Evolutionary conservation across 1,140 invertebrate species (phyloP).

Genomic region (Cherax destructor): DNA sequence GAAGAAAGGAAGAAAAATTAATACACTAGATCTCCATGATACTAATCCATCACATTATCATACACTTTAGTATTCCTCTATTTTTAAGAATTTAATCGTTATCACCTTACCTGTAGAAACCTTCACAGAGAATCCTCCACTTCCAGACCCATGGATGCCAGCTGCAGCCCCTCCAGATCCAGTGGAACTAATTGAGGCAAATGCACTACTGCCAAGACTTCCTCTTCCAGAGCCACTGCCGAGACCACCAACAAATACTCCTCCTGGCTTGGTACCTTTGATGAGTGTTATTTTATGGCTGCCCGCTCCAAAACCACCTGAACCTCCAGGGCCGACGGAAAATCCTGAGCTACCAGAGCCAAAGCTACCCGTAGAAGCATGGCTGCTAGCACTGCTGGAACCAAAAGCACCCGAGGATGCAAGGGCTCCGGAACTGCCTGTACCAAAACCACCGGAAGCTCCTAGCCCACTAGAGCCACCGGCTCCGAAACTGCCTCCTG

Average conservation of each 20-base stretch:
- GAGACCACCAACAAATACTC: background rate
- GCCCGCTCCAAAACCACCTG: background rate
- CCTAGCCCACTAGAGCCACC: background rate
- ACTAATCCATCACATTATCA: no score
- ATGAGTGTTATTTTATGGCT: background rate
- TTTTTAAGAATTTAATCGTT: no score
- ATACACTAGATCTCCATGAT: no score
- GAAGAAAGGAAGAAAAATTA: no score
- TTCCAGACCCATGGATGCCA: background rate
- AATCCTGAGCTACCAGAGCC: background rate
- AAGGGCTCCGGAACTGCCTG: constrained; percentile 8
- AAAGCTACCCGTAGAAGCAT: background rate
- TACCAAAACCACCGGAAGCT: background rate
- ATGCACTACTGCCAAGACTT: background rate
- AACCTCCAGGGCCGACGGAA: background rate
- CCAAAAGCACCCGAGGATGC: background rate
- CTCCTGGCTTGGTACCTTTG: constrained; percentile 6
- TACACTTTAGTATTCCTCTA: no score
- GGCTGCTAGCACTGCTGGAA: background rate
- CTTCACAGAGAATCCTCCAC: background rate
- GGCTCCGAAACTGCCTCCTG: background rate
- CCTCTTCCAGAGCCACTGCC: constrained; percentile 4
- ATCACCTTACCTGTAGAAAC: no score
- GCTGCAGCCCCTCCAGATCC: background rate
- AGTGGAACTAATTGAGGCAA: background rate